Conservation (phyloP, 1,140 invertebrate genomes). For the Brachionus paranguensis region DNA sequence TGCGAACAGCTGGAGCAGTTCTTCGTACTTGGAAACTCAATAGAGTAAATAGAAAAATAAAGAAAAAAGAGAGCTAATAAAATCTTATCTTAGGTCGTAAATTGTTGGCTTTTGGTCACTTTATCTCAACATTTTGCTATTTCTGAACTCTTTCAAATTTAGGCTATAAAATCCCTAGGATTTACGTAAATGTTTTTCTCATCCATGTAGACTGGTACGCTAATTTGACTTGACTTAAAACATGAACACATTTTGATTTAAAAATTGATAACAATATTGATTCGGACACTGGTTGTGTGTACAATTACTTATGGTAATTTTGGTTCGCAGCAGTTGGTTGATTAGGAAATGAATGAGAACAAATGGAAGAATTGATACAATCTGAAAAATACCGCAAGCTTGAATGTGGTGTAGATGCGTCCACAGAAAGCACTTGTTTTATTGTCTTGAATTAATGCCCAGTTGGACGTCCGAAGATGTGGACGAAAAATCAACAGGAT, state of each 20-base stretch:
- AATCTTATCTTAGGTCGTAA: background rate
- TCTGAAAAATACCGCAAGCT: background rate
- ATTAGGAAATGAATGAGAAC: background rate
- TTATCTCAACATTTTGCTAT: background rate
- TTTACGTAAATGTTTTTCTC: background rate
- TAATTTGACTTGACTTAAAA: background rate
- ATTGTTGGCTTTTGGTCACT: background rate
- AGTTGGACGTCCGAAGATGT: conserved; percentile 10
- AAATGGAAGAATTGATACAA: background rate
- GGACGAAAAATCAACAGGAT: conserved; percentile 1
- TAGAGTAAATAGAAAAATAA: background rate
- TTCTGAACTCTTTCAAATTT: background rate
- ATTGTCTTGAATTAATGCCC: background rate
- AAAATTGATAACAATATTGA: background rate
- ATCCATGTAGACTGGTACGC: background rate
- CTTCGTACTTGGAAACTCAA: background rate
- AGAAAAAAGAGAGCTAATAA: background rate
- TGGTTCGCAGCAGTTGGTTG: conserved; percentile 13
- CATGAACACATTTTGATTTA: background rate
- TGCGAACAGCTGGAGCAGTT: background rate
- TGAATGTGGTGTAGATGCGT: background rate
- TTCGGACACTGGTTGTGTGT: background rate
- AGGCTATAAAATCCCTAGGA: background rate
- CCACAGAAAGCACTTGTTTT: conserved; percentile 31
- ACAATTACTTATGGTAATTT: background rate